phyloP scores from a whole-genome alignment of 1,140 invertebrate species.

The Zaprionus lachaisei region DNA sequence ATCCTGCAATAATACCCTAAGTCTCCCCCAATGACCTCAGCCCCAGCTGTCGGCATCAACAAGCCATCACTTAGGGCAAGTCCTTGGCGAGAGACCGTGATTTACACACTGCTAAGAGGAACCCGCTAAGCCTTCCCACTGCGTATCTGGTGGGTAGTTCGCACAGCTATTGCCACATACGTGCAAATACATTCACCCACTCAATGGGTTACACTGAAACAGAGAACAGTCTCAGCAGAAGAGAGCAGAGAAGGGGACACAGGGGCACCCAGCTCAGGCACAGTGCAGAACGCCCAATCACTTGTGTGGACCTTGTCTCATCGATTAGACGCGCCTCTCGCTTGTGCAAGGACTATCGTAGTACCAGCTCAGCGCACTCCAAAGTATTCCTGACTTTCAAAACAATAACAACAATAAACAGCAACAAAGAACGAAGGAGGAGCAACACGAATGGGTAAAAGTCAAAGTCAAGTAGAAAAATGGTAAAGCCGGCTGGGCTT shows the following conservation, averaged over 20 bases:
- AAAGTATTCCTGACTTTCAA: slow-evolving; percentile 28
- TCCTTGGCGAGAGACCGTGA: slow-evolving; percentile 16
- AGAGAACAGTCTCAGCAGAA: background rate
- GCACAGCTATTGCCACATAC: slow-evolving; percentile 73
- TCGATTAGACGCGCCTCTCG: slow-evolving; percentile 63
- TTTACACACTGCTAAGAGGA: slow-evolving; percentile 22
- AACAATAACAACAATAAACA: slow-evolving; percentile 11
- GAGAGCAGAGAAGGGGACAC: background rate
- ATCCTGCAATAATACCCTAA: background rate
- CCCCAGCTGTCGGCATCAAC: background rate
- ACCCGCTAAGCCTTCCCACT: slow-evolving; percentile 42
- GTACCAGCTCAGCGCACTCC: background rate
- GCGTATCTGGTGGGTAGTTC: slow-evolving; percentile 40
- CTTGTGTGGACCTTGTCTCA: slow-evolving; percentile 14
- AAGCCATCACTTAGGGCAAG: background rate
- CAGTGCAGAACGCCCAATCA: background rate
- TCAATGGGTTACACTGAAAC: slow-evolving; percentile 51
- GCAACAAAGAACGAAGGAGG: background rate
- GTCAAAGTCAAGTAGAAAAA: slow-evolving; percentile 69
- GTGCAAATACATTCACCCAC: slow-evolving; percentile 68
- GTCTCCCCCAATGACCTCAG: background rate
- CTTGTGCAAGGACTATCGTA: slow-evolving; percentile 6
- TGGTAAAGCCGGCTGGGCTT: slow-evolving; percentile 55
- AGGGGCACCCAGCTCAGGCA: background rate
- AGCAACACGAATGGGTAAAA: slow-evolving; percentile 24